Percentiles rank a stretch among this genome's conserved stretches.
These are phyloP conservation scores for Silurus asotus DNA, from an alignment of 2,113 vertebrate species.

Conservation along the genomic window DNA sequence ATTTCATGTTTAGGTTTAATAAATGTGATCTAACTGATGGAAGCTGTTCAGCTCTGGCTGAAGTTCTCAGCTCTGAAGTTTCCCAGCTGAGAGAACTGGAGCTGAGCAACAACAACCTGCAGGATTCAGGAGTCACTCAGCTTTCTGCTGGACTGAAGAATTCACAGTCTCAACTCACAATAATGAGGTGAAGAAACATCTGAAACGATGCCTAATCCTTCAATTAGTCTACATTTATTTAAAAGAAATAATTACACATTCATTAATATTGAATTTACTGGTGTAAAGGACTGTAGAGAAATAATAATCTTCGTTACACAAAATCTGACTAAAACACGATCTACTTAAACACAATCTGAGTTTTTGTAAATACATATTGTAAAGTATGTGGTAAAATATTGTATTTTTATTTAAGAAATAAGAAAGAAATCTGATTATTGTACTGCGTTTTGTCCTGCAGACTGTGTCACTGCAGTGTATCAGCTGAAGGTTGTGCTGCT, in stretches of 20 bases:
- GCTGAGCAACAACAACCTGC: background rate
- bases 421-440: no score
- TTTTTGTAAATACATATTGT: no score
- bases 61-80: background rate
- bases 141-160: constrained; percentile 5
- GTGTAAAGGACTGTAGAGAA: background rate
- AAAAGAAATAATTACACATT: background rate
- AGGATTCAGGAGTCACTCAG: background rate
- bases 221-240: background rate
- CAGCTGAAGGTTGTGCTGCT: constrained; percentile 21
- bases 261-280: background rate
- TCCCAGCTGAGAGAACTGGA: background rate
- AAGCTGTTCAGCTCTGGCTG: background rate
- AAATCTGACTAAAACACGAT: no score
- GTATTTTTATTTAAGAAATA: no score
- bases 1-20: background rate
- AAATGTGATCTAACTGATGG: background rate
- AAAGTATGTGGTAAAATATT: no score
- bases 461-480: background rate
- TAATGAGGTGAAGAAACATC: background rate
- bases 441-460: background rate
- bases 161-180: background rate
- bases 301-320: no score
- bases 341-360: no score
- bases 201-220: background rate